A percentile compares a stretch with the other conserved stretches of the same genome.
Conservation (phyloP, 2,888 invertebrate species). For the Celastrina argiolus region DNA sequence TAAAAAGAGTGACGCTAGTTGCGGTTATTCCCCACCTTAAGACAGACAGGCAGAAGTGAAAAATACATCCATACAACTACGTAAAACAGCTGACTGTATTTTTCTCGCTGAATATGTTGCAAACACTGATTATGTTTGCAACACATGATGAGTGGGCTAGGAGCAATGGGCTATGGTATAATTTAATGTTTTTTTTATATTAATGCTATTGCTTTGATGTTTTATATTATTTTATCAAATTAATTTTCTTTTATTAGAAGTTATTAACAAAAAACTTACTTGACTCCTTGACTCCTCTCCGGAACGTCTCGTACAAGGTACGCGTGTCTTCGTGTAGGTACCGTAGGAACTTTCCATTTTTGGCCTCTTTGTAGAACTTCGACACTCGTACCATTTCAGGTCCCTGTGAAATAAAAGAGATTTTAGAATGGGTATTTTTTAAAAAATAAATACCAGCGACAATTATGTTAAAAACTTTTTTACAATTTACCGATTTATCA, state of each 20-base stretch:
- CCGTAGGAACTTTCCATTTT: slow-evolving; percentile 90
- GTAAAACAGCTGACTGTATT: too few relatives aligned
- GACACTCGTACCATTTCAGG: slow-evolving; percentile 92
- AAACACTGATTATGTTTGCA: too few relatives aligned
- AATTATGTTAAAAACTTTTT: background rate
- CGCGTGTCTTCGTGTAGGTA: slow-evolving; percentile 91
- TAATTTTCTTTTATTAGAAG: background rate
- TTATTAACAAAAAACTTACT: slow-evolving; percentile 77
- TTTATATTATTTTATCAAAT: too few relatives aligned
- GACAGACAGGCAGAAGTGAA: too few relatives aligned
- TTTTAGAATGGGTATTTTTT: background rate
- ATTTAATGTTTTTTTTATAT: too few relatives aligned
- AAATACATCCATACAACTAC: too few relatives aligned
- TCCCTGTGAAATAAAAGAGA: slow-evolving; percentile 80
- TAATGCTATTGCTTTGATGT: too few relatives aligned
- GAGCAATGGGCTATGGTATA: too few relatives aligned
- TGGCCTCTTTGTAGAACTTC: slow-evolving; percentile 92
- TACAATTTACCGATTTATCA: background rate
- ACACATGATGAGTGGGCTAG: too few relatives aligned
- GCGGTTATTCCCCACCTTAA: too few relatives aligned
- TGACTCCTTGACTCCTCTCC: slow-evolving; percentile 94
- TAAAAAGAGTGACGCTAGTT: too few relatives aligned
- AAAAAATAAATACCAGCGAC: background rate
- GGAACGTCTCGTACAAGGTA: slow-evolving; percentile 93
- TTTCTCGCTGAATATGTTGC: too few relatives aligned